Conservation (phyloP, 2,797 vertebrate genomes). For the Megalops cyprinoides region DNA sequence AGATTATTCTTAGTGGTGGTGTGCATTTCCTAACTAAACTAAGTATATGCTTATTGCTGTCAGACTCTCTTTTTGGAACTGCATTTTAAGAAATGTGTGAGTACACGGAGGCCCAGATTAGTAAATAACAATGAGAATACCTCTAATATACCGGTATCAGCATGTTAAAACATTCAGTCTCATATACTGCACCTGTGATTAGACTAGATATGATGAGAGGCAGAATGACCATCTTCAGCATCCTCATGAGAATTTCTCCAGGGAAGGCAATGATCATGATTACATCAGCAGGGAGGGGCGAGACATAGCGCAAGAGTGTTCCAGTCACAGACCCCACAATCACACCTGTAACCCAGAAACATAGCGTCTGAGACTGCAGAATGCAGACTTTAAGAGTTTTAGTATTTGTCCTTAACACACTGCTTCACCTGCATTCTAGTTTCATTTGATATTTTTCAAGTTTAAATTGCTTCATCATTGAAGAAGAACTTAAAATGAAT, state of each 20-base stretch:
- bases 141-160: background rate
- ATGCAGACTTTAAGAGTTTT: too few species aligned
- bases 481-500: too few species aligned
- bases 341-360: constrained; percentile 77
- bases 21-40: too few species aligned
- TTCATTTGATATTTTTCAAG: too few species aligned
- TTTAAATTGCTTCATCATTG: too few species aligned
- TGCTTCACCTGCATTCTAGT: too few species aligned
- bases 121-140: background rate
- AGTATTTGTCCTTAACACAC: too few species aligned
- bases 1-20: too few species aligned
- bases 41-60: too few species aligned
- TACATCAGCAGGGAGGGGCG: constrained; percentile 89
- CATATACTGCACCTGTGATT: constrained; percentile 82
- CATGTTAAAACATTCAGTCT: background rate
- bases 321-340: constrained; percentile 88
- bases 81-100: background rate
- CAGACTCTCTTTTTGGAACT: too few species aligned
- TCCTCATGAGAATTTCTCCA: constrained; percentile 98
- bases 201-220: constrained; percentile 97
- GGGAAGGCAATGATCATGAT: constrained; percentile 95
- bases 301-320: constrained; percentile 85
- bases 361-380: constrained; percentile 30
- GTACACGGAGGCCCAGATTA: background rate
- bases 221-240: constrained; percentile 98